A percentile compares a stretch with the other conserved stretches of the same genome.
Conservation (phyloP, 2,888 invertebrate genomes). For the Erebia aethiops region DNA sequence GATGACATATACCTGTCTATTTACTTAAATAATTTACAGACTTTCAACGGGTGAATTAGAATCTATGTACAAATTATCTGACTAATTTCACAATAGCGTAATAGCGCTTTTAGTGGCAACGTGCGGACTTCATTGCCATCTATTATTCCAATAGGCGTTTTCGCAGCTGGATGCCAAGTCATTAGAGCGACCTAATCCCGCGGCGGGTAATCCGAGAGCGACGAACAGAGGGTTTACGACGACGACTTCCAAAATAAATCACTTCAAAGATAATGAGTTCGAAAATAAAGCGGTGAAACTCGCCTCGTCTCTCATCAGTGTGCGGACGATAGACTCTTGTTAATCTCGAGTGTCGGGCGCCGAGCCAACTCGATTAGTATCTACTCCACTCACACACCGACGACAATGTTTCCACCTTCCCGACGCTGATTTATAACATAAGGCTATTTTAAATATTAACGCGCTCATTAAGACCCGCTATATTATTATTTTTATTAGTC, state of each 20-base stretch:
- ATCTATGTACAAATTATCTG: conserved; percentile 59
- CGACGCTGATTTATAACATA: conserved; percentile 53
- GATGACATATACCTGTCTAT: conserved; percentile 1
- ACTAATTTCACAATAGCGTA: conserved; percentile 66
- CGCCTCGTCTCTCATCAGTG: conserved; percentile 70
- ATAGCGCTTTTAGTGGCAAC: conserved; percentile 60
- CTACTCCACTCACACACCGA: conserved; percentile 50
- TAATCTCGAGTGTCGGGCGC: conserved; percentile 59
- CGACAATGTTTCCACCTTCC: conserved; percentile 55
- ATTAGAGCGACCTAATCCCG: conserved; percentile 71
- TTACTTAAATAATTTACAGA: conserved; percentile 37
- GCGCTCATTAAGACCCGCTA: conserved; percentile 40
- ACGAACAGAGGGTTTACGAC: conserved; percentile 37
- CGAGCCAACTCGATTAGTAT: conserved; percentile 67
- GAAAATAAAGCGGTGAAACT: conserved; percentile 77
- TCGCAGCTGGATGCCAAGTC: conserved; percentile 65
- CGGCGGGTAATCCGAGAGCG: conserved; percentile 62
- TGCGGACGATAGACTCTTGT: conserved; percentile 65
- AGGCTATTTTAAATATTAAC: conserved; percentile 52
- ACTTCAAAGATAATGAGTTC: conserved; percentile 79
- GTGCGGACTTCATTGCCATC: conserved; percentile 69
- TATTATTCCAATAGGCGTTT: conserved; percentile 62
- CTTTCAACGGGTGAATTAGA: conserved; percentile 55
- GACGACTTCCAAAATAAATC: conserved; percentile 72
- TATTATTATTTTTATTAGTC: conserved; percentile 42